Conservation (phyloP, 1,140 invertebrate species). For the Drosophila burlai region DNA sequence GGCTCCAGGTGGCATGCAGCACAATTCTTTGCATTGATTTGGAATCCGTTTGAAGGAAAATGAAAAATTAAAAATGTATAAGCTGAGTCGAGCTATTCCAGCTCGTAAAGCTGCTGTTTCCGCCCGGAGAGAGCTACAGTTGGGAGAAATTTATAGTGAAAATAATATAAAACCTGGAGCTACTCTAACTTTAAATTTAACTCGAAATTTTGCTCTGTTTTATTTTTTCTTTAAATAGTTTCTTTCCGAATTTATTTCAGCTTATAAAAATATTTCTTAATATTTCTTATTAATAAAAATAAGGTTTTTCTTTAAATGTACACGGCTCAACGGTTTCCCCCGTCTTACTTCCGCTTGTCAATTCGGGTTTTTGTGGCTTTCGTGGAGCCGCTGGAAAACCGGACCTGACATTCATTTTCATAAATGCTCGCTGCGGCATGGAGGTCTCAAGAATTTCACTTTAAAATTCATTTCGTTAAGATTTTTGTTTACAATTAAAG, state of each 20-base stretch:
- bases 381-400: constrained; percentile 34
- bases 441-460: constrained; percentile 68
- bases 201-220: fast-evolving
- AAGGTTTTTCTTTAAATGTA: background rate
- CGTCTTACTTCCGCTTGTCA: constrained; percentile 70
- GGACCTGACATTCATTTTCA: constrained; percentile 70
- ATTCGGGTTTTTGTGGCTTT: constrained; percentile 70
- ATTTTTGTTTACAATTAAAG: constrained; percentile 72
- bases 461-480: constrained; percentile 75
- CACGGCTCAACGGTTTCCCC: constrained; percentile 10
- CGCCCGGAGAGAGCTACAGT: constrained; percentile 37
- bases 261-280: background rate
- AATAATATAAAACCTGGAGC: background rate
- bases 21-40: constrained; percentile 62
- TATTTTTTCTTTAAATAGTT: too few relatives aligned
- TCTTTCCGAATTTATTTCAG: too few relatives aligned
- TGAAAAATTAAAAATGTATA: constrained; percentile 81
- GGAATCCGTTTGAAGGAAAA: constrained; percentile 68
- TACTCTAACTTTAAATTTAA: background rate
- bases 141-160: background rate
- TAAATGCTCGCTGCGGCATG: constrained; percentile 38
- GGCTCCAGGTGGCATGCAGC: constrained; percentile 25
- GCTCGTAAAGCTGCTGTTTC: constrained; percentile 73
- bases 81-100: constrained; percentile 36
- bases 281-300: too few relatives aligned